Base-by-base conservation (phyloP, 2,888 invertebrate species). In the Bembecia ichneumoniformis region DNA sequence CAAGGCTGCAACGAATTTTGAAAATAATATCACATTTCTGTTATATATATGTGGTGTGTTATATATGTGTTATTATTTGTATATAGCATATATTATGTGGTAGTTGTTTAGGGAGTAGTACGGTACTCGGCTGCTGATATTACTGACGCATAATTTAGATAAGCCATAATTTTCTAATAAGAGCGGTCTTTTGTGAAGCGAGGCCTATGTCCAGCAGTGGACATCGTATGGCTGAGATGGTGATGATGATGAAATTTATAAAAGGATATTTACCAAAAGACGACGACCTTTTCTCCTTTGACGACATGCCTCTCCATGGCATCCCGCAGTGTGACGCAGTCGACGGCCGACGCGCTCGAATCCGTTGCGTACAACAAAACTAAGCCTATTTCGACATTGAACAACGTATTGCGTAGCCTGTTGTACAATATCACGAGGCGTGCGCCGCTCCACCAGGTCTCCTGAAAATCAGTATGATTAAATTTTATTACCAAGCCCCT, bases 311-410 rank as follows among this genome's bases (percentile, higher is more conserved):
- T 58, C 50, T 83, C 81, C 68, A 87, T 73, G 1, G 87, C 79
- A 49, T 82, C 82, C 1, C 72, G 62, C 2, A 86, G 56, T 1
- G 75, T 74, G 49, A 55, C 72, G 58, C 88, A 88, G 56, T 88
- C 89, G n/a, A 89, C 62, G 1, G 90, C 89, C 5, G 88, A 84
- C 2, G 90, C 88, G 0, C 89, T 86, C 43, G 67, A 74, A 51
- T 87, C 80, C 4, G 91, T 90, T 57, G 91, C 84, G 67, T 92
- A 92, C 54, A 92, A 77, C 20, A 88, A 80, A 58, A 89, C 83
- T 59, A 89, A 82, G 0, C 90, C 90, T 34, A 91, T 63, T 57
- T 90, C 90, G 11, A 90, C 89, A 48, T 62, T 65, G 1, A 82
- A 48, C 20, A 81, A 58, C 60, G 75, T 60, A 3, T 58, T 58